A percentile compares a stretch with the other conserved stretches of the same genome.
These are phyloP conservation scores for Calosoma granatense DNA, from an alignment of 1,140 invertebrate species.

Conservation along the genomic window DNA sequence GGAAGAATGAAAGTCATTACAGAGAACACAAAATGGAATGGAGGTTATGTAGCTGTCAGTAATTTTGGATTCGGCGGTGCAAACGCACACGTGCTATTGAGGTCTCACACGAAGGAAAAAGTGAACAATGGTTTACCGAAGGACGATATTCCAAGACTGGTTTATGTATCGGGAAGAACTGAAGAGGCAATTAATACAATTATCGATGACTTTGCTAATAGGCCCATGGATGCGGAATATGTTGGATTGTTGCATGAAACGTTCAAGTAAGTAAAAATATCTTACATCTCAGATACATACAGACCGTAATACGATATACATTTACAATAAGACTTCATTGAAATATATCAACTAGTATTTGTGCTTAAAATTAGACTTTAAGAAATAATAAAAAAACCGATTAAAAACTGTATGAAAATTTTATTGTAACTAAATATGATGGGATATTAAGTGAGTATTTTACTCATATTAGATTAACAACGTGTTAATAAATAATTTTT, in stretches of 20 bases:
- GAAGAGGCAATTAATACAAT: conserved; percentile 56
- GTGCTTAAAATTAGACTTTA: no score
- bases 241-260: conserved; percentile 40
- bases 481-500: no score
- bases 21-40: conserved; percentile 49
- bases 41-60: conserved; percentile 43
- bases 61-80: conserved; percentile 55
- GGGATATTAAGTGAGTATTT: no score
- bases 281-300: no score
- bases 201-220: conserved; percentile 50
- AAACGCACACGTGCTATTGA: conserved; percentile 57
- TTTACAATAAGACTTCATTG: no score
- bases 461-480: no score
- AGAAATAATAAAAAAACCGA: no score
- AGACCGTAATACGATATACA: background rate
- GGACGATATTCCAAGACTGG: conserved; percentile 49
- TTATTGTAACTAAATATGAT: no score
- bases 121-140: conserved; percentile 36
- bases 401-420: no score
- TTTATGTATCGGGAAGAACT: conserved; percentile 51
- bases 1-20: conserved; percentile 61
- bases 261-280: conserved; percentile 20
- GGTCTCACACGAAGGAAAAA: conserved; percentile 42
- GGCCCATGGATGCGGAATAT: conserved; percentile 45
- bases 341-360: no score